Conservation (phyloP, 2,113 vertebrate genomes). For the Tringa solitaria region DNA sequence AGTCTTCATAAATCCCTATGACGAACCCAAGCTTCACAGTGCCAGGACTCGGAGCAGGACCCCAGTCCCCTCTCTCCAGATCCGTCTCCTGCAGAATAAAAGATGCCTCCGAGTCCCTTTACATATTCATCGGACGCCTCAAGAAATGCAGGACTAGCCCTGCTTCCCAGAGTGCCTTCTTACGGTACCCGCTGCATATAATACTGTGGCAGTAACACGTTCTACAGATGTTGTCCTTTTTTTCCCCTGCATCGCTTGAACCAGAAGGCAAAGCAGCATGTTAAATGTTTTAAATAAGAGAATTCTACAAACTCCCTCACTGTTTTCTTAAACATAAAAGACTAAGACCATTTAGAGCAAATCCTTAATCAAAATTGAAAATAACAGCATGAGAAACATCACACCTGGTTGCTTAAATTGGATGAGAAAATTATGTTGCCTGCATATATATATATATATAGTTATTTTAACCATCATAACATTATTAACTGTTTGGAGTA, state of each 20-base stretch:
- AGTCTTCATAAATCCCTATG: fast-evolving
- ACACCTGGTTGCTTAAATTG: not conserved
- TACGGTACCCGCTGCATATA: fast-evolving
- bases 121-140: not conserved
- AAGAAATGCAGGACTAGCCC: not conserved
- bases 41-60: not conserved
- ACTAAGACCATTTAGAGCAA: not conserved
- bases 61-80: not conserved
- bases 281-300: not conserved
- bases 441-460: not conserved
- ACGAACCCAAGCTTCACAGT: not conserved
- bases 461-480: not conserved
- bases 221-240: fast-evolving
- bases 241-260: not conserved
- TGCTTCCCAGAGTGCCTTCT: not conserved
- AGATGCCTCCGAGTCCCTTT: not conserved
- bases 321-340: not conserved
- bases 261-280: not conserved
- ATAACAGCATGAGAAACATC: not conserved
- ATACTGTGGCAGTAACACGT: not conserved
- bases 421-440: not conserved
- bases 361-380: not conserved
- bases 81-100: not conserved
- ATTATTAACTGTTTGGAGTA: not conserved
- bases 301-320: not conserved